These are phyloP conservation scores for Zaprionus nigranus DNA, from an alignment of 1,140 invertebrate genomes.

Conservation along the genomic window DNA sequence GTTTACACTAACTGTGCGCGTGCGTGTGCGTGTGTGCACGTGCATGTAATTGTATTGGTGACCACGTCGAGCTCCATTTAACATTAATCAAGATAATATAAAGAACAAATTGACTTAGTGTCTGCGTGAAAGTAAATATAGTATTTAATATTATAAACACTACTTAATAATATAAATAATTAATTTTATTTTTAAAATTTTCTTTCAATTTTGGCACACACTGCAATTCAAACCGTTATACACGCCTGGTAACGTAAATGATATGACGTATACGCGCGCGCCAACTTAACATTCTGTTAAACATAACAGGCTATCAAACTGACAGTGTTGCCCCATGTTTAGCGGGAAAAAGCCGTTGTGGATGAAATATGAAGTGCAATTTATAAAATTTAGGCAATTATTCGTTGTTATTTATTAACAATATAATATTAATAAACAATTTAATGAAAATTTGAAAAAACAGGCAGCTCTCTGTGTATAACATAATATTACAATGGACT, in stretches of 20 bases:
- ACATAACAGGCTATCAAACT: conserved; percentile 19
- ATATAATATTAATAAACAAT: neutral
- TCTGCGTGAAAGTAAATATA: neutral
- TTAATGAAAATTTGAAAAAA: neutral
- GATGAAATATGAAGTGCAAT: neutral
- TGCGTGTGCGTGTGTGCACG: conserved; percentile 35
- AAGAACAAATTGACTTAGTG: conserved; percentile 7
- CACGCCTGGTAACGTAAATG: neutral
- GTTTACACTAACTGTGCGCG: conserved; percentile 28
- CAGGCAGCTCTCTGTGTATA: neutral
- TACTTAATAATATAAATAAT: neutral
- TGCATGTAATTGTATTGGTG: conserved; percentile 36
- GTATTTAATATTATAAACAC: neutral
- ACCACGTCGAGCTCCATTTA: conserved; percentile 26
- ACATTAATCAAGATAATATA: conserved; percentile 58
- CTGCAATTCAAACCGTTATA: neutral
- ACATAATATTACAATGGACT: neutral
- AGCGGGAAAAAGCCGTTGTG: conserved; percentile 3
- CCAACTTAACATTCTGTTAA: conserved; percentile 27
- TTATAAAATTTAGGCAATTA: neutral
- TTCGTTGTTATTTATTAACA: neutral
- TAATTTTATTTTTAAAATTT: neutral
- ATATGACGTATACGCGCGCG: neutral
- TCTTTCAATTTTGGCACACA: neutral
- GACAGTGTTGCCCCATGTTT: conserved; percentile 7